Evolutionary conservation across 2,888 invertebrate species (phyloP).

Genomic region (Drosophila anceps): DNA sequence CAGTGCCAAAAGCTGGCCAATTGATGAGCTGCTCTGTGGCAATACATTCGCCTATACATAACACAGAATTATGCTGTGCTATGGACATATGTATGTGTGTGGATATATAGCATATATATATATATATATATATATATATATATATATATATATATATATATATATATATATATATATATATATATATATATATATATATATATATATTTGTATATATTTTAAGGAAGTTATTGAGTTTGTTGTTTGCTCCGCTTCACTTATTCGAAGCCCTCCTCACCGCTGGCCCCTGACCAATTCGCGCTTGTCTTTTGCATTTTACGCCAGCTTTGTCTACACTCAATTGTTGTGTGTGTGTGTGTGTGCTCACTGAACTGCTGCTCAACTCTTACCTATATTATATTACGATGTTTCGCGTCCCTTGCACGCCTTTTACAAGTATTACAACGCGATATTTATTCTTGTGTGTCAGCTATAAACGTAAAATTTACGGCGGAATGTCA

Average conservation of each 20-base stretch:
- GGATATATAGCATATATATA: no score
- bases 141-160: no score
- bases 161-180: background rate
- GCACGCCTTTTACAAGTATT: conserved; percentile 44
- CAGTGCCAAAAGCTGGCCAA: conserved; percentile 8
- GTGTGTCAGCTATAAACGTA: conserved; percentile 80
- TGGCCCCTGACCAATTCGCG: conserved; percentile 15
- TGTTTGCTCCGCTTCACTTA: background rate
- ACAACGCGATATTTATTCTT: conserved; percentile 75
- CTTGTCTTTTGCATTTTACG: conserved; percentile 52
- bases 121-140: no score
- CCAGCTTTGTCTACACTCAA: conserved; percentile 16
- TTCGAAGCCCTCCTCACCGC: background rate
- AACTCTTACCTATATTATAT: conserved; percentile 47
- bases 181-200: background rate
- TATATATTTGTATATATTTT: background rate
- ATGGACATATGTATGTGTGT: background rate
- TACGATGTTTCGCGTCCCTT: conserved; percentile 40
- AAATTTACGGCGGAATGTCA: conserved; percentile 81
- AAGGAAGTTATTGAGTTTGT: background rate
- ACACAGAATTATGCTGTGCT: background rate
- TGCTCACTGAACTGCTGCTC: conserved; percentile 16
- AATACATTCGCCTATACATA: background rate
- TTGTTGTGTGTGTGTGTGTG: conserved; percentile 23
- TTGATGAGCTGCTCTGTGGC: background rate